phyloP scores from a whole-genome alignment of 2,113 vertebrate species.

The Microtus oregoni region DNA sequence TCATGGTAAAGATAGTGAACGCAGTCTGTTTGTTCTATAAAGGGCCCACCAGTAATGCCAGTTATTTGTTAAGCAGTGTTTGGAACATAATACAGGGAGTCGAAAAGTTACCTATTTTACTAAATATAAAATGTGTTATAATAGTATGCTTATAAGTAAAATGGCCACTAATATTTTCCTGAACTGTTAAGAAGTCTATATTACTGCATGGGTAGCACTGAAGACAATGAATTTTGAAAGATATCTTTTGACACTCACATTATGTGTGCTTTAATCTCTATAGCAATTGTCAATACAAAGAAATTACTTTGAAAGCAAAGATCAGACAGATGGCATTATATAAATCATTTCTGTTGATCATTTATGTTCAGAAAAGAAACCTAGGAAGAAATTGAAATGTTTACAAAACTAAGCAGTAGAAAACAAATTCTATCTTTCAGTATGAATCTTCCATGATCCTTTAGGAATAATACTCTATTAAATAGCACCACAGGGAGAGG shows the following conservation, averaged over 20 bases:
- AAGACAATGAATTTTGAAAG: neutral
- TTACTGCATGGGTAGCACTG: neutral
- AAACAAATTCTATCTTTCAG: neutral
- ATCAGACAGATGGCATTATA: neutral
- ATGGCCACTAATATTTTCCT: neutral
- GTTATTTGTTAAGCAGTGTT: neutral
- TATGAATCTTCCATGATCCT: neutral
- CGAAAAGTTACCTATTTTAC: neutral
- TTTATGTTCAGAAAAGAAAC: neutral
- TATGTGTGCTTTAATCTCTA: neutral
- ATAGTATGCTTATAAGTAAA: neutral
- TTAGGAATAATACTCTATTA: neutral
- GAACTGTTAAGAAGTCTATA: neutral
- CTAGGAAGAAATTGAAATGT: neutral
- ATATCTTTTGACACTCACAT: neutral
- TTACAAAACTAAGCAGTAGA: neutral
- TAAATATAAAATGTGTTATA: constrained; percentile 2
- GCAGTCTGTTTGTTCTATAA: neutral
- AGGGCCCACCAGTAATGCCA: neutral
- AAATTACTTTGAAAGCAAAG: neutral
- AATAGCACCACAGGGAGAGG: neutral
- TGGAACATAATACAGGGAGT: neutral
- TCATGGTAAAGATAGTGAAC: neutral
- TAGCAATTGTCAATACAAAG: neutral
- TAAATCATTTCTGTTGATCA: neutral